A percentile compares a stretch with the other conserved stretches of the same genome.
Conservation (phyloP, 2,888 invertebrate genomes). For the Euphydryas editha region DNA sequence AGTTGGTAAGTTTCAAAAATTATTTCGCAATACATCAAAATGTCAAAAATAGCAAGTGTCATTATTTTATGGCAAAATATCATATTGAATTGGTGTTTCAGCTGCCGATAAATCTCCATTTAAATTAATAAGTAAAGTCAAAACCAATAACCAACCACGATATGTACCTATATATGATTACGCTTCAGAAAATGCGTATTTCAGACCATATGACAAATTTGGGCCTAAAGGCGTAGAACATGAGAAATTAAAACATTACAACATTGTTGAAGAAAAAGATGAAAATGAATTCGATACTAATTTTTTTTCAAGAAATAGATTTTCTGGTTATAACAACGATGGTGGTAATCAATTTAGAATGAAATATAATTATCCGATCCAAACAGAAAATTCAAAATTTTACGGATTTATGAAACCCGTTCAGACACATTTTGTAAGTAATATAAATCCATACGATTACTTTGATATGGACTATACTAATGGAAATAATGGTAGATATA, state of each 20-base stretch:
- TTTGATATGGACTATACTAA: constrained; percentile 53
- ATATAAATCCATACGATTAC: constrained; percentile 52
- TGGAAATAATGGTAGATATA: constrained; percentile 43
- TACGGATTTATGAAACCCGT: constrained; percentile 31
- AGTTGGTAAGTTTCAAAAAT: constrained; percentile 59
- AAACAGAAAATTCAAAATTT: constrained; percentile 28
- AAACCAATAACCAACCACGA: constrained; percentile 50
- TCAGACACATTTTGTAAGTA: constrained; percentile 22
- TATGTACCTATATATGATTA: constrained; percentile 57
- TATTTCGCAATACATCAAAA: background rate
- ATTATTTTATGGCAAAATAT: background rate
- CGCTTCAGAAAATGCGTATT: constrained; percentile 47
- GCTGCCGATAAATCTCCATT: constrained; percentile 45
- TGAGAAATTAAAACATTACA: constrained; percentile 13
- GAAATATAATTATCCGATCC: constrained; percentile 1
- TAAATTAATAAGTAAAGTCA: constrained; percentile 8
- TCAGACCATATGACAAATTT: constrained; percentile 50
- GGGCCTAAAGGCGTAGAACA: constrained; percentile 49
- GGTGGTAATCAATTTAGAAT: background rate
- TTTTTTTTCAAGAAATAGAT: constrained; percentile 25
- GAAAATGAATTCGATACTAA: constrained; percentile 1
- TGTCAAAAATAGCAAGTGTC: background rate
- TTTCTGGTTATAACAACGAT: constrained; percentile 16
- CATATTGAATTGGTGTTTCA: constrained; percentile 40
- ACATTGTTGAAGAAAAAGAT: constrained; percentile 11